phyloP scores from a whole-genome alignment of 2,797 vertebrate genomes.

The Xenentodon cancila region DNA sequence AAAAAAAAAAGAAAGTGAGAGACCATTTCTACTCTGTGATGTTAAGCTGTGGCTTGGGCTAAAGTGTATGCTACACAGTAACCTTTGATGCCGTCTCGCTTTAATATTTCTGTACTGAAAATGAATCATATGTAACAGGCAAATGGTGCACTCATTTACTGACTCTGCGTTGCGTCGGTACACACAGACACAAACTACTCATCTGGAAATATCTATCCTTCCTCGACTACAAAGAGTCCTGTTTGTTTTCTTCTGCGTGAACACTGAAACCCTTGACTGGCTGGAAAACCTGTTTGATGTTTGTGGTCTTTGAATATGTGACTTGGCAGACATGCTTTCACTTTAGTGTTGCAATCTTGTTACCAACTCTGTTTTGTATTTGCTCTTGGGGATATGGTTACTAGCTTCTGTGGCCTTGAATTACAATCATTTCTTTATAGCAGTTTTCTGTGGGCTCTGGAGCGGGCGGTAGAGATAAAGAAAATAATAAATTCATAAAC shows the following conservation, averaged over 20 bases:
- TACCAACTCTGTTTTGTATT: slow-evolving; percentile 77
- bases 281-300: slow-evolving; percentile 73
- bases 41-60: slow-evolving; percentile 46
- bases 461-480: slow-evolving; percentile 47
- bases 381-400: slow-evolving; percentile 73
- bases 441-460: slow-evolving; percentile 55
- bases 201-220: slow-evolving; percentile 52
- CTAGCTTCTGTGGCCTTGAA: slow-evolving; percentile 82
- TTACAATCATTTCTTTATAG: slow-evolving; percentile 70
- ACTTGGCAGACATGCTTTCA: slow-evolving; percentile 73
- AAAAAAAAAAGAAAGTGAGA: slow-evolving; percentile 25
- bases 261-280: slow-evolving; percentile 70
- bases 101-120: slow-evolving; percentile 53
- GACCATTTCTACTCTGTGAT: slow-evolving; percentile 58
- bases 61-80: slow-evolving; percentile 29
- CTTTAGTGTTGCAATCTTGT: slow-evolving; percentile 78
- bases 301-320: slow-evolving; percentile 76
- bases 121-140: slow-evolving; percentile 46
- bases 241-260: slow-evolving; percentile 58
- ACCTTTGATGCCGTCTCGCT: slow-evolving; percentile 48
- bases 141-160: slow-evolving; percentile 33
- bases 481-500: slow-evolving; percentile 73
- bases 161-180: slow-evolving; percentile 38
- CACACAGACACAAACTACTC: slow-evolving; percentile 3
- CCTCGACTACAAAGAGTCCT: slow-evolving; percentile 48